These are phyloP conservation scores for Oenanthe melanoleuca DNA, from an alignment of 2,113 vertebrate genomes.

Conservation along the genomic window DNA sequence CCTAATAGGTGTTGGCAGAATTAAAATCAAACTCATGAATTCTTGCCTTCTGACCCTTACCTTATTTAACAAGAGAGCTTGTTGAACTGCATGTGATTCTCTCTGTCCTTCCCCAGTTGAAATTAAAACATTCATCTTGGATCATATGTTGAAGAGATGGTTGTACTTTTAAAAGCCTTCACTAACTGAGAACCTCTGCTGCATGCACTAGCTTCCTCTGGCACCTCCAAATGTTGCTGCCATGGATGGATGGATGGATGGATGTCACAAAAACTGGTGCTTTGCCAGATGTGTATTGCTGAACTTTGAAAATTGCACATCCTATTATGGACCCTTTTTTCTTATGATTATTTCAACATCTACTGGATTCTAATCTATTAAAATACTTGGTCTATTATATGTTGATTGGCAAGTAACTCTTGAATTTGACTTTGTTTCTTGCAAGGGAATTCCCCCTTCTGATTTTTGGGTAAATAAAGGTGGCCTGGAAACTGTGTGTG, in stretches of 20 bases:
- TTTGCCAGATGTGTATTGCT: neutral
- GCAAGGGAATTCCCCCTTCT: neutral
- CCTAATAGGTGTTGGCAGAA: neutral
- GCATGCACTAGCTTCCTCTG: neutral
- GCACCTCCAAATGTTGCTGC: neutral
- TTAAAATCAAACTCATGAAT: neutral
- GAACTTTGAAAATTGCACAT: neutral
- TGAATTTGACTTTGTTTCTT: neutral
- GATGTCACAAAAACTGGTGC: neutral
- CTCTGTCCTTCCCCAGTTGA: neutral
- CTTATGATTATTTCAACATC: neutral
- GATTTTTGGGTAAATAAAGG: neutral
- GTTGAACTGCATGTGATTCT: neutral
- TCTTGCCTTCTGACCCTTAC: neutral
- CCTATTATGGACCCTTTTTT: neutral
- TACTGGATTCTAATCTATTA: neutral
- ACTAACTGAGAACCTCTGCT: neutral
- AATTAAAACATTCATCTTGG: neutral
- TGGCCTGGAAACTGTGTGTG: neutral
- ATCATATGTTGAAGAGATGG: neutral
- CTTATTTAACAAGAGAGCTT: neutral
- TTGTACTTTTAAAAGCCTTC: neutral
- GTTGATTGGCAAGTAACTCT: neutral
- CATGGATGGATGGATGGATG: neutral
- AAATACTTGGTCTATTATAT: neutral